Percentiles rank a stretch among this genome's conserved stretches.
phyloP scores from a whole-genome alignment of 1,140 invertebrate genomes.

The Plutomurus gul region DNA sequence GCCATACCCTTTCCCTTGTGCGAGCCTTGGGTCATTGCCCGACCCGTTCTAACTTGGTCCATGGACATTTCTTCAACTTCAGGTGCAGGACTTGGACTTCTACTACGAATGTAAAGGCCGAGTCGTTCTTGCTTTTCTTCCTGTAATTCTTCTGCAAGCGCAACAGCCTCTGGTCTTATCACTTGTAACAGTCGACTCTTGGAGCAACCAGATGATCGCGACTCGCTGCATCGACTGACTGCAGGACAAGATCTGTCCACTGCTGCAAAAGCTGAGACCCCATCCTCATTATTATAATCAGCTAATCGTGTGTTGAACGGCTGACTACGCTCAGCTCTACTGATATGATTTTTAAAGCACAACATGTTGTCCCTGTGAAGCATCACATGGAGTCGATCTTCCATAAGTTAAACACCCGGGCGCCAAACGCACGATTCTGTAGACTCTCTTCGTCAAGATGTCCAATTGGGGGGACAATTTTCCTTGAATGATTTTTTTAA shows the following conservation, averaged over 20 bases:
- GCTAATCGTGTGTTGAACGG: neutral
- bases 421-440: neutral
- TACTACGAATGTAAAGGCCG: neutral
- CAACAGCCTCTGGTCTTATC: neutral
- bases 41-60: neutral
- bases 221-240: neutral
- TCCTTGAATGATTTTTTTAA: neutral
- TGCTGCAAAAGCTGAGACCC: neutral
- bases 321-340: neutral
- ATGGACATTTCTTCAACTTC: neutral
- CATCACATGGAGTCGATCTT: neutral
- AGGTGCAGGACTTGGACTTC: neutral
- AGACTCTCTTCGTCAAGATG: neutral
- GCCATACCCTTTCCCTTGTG: slow-evolving; percentile 88
- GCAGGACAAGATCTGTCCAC: neutral
- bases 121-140: neutral
- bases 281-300: neutral
- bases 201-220: neutral
- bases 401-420: slow-evolving; percentile 1
- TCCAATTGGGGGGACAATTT: too few relatives aligned
- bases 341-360: neutral
- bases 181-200: neutral
- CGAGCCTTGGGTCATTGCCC: slow-evolving; percentile 63
- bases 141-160: neutral
- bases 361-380: neutral